Conservation (phyloP, 1,140 invertebrate species). For the Gerris buenoi region DNA sequence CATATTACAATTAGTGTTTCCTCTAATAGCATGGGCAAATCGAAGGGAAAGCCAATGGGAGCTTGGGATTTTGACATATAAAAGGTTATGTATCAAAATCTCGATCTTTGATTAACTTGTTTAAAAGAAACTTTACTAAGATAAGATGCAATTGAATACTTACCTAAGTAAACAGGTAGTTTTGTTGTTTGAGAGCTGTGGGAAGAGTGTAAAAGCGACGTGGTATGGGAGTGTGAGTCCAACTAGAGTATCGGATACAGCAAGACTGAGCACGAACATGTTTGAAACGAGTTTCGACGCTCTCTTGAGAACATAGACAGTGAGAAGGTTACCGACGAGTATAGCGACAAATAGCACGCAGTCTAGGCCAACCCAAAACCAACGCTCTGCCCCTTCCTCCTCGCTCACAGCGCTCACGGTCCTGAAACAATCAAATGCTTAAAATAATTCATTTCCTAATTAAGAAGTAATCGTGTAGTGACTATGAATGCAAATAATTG, state of each 20-base stretch:
- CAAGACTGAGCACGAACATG: conserved; percentile 49
- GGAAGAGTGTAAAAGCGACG: conserved; percentile 47
- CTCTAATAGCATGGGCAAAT: too few species aligned
- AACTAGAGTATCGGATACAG: conserved; percentile 54
- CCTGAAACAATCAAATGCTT: too few species aligned
- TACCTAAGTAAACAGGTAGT: conserved; percentile 34
- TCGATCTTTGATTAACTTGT: too few species aligned
- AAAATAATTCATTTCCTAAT: too few species aligned
- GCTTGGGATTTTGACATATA: too few species aligned
- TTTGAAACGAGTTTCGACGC: conserved; percentile 48
- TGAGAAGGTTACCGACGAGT: conserved; percentile 50
- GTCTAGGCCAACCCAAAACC: conserved; percentile 41
- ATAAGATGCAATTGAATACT: too few species aligned
- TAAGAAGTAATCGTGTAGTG: too few species aligned
- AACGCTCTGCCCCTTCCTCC: not conserved
- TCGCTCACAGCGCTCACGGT: not conserved
- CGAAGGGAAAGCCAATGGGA: too few species aligned
- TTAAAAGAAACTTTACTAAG: too few species aligned
- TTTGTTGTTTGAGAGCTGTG: conserved; percentile 37
- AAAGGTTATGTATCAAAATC: too few species aligned
- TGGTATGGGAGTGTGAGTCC: conserved; percentile 57
- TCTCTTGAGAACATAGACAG: conserved; percentile 48
- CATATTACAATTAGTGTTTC: too few species aligned
- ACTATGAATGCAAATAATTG: too few species aligned
- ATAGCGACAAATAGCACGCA: conserved; percentile 45